A percentile compares a stretch with the other conserved stretches of the same genome.
phyloP scores from a whole-genome alignment of 1,140 invertebrate genomes.

The Ruditapes philippinarum region DNA sequence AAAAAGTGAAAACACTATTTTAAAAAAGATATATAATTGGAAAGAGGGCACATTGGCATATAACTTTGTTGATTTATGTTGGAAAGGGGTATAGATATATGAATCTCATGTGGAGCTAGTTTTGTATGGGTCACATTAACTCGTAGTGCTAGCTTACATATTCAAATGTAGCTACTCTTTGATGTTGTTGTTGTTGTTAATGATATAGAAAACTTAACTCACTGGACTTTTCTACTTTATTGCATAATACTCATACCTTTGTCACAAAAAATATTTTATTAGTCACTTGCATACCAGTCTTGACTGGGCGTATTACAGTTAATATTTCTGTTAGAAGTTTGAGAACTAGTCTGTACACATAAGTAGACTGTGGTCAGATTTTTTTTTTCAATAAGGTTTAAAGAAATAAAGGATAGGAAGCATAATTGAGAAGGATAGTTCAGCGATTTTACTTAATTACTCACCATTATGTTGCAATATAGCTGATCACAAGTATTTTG shows the following conservation, averaged over 20 bases:
- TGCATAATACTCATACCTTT: conserved; percentile 11
- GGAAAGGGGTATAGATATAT: conserved; percentile 21
- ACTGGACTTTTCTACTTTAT: background rate
- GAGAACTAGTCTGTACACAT: background rate
- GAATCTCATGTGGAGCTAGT: conserved; percentile 21
- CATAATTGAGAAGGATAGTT: background rate
- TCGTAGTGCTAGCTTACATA: background rate
- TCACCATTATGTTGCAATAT: conserved; percentile 2
- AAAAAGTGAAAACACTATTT: too few species aligned
- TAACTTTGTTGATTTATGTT: background rate
- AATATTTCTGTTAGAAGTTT: background rate
- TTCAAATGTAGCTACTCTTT: conserved; percentile 6
- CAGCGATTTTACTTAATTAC: background rate
- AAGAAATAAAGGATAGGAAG: background rate
- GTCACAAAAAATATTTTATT: conserved; percentile 16
- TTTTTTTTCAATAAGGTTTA: too few species aligned
- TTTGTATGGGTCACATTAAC: conserved; percentile 24
- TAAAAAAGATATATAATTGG: too few species aligned
- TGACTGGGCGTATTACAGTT: background rate
- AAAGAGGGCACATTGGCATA: background rate
- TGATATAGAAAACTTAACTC: conserved; percentile 2
- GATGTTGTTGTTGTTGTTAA: background rate
- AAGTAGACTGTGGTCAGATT: background rate
- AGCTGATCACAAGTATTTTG: background rate
- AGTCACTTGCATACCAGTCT: background rate